Conservation (phyloP, 2,797 vertebrate species). For the Cichlasoma orientale region DNA sequence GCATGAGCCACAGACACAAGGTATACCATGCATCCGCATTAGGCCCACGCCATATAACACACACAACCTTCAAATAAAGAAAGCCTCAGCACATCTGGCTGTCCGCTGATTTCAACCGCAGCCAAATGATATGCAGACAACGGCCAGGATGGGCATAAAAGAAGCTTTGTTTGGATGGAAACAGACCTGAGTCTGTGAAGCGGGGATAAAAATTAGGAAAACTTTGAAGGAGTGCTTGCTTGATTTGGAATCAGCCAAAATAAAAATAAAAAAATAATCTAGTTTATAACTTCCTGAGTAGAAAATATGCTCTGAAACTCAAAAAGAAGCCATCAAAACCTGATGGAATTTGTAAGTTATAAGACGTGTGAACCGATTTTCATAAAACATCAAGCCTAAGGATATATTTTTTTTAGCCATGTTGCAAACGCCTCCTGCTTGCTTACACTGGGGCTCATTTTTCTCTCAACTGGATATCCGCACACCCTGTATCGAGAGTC, state of each 20-base stretch:
- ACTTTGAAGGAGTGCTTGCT: slow-evolving; percentile 16
- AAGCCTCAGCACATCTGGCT: slow-evolving; percentile 53
- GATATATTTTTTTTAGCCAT: neutral
- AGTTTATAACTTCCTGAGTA: neutral
- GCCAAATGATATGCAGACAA: slow-evolving; percentile 36
- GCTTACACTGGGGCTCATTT: slow-evolving; percentile 9
- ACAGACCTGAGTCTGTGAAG: slow-evolving; percentile 10
- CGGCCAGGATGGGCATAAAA: slow-evolving; percentile 12
- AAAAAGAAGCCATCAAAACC: neutral
- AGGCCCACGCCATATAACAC: slow-evolving; percentile 6
- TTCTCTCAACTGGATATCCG: slow-evolving; percentile 19
- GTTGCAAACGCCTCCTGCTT: neutral
- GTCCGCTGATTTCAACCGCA: slow-evolving; percentile 23
- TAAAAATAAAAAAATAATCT: neutral
- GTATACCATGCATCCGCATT: slow-evolving; percentile 17
- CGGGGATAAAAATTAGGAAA: slow-evolving; percentile 16
- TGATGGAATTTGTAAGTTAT: neutral
- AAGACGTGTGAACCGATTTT: neutral
- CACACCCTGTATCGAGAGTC: slow-evolving; percentile 15
- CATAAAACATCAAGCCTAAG: neutral
- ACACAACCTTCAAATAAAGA: neutral
- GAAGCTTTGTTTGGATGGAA: slow-evolving; percentile 24
- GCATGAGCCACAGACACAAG: slow-evolving; percentile 12
- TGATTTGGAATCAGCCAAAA: slow-evolving; percentile 31
- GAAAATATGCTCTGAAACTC: neutral